These are phyloP conservation scores for Platysteira castanea DNA, from an alignment of 2,113 vertebrate genomes.

Conservation along the genomic window DNA sequence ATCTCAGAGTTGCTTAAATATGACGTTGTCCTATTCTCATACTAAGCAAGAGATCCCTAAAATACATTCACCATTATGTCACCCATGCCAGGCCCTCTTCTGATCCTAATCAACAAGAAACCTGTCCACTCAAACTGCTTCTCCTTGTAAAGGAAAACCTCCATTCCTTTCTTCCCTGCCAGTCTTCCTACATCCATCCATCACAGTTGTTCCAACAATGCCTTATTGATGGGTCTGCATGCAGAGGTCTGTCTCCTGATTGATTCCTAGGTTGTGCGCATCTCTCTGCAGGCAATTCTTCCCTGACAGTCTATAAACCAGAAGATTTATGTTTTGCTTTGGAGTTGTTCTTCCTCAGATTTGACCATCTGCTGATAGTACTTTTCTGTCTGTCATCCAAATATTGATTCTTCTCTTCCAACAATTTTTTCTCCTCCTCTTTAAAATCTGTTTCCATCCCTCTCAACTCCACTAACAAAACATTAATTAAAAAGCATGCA, in stretches of 20 bases:
- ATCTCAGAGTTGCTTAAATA: not conserved
- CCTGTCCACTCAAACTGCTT: not conserved
- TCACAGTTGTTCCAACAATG: not conserved
- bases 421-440: not conserved
- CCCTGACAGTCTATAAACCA: not conserved
- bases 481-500: not conserved
- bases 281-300: not conserved
- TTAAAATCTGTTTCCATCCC: not conserved
- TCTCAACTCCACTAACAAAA: not conserved
- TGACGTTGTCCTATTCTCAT: not conserved
- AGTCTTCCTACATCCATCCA: not conserved
- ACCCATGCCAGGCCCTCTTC: not conserved
- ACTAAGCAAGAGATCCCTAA: not conserved
- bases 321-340: slow-evolving; percentile 34
- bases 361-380: slow-evolving; percentile 3
- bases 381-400: not conserved
- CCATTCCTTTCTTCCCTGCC: not conserved
- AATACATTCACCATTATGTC: accelerated
- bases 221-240: not conserved
- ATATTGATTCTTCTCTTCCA: not conserved
- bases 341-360: not conserved
- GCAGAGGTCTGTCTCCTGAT: not conserved
- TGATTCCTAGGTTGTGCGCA: not conserved
- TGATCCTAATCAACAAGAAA: not conserved
- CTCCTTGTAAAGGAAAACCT: not conserved